Evolutionary conservation across 2,797 vertebrate genomes (phyloP).

Genomic region (Catamblyrhynchus diadema): DNA sequence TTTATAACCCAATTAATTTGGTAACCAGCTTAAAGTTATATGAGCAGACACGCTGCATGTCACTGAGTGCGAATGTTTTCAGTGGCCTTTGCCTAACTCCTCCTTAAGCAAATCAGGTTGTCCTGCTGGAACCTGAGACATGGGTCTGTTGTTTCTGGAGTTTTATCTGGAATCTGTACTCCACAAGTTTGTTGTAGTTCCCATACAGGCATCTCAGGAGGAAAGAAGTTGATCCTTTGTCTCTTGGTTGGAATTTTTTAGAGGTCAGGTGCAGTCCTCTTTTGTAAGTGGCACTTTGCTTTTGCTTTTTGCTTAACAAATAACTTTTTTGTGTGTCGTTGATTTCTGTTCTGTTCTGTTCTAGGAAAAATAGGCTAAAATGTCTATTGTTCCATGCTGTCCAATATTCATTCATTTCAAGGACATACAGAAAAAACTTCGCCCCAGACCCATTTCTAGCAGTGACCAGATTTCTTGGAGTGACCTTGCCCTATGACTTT

Average conservation of each 20-base stretch:
- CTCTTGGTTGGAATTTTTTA: background rate
- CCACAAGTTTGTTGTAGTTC: background rate
- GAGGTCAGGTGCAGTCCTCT: background rate
- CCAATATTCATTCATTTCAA: background rate
- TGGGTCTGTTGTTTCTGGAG: background rate
- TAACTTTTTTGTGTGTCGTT: background rate
- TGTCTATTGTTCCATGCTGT: background rate
- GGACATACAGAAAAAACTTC: background rate
- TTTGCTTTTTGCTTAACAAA: background rate
- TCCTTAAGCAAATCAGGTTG: background rate
- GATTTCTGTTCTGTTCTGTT: background rate
- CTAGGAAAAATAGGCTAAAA: background rate
- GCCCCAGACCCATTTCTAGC: background rate
- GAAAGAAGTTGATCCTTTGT: background rate
- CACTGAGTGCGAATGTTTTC: background rate
- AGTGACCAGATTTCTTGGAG: background rate
- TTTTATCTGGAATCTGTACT: background rate
- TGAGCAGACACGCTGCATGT: accelerated
- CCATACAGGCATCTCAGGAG: background rate
- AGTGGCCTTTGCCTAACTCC: background rate
- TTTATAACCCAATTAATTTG: background rate
- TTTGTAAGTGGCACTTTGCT: background rate
- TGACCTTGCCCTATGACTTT: background rate
- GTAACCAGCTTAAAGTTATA: background rate
- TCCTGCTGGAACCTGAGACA: background rate